Conservation (phyloP, 2,113 vertebrate genomes). For the Melanotaenia duboulayi region DNA sequence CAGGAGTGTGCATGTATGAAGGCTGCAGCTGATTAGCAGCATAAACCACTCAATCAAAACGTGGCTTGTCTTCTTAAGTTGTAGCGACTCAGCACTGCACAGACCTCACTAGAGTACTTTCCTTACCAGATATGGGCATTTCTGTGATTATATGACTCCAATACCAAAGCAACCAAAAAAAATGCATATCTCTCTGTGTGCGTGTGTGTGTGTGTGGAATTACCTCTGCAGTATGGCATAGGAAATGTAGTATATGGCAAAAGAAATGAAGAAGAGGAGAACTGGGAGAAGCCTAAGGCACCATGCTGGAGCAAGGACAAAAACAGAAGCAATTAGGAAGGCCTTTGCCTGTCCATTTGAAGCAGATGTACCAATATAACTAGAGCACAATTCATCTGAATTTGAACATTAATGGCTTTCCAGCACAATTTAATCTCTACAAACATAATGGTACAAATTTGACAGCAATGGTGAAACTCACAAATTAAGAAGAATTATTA, state of each 20-base stretch:
- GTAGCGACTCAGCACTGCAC: slow-evolving; percentile 42
- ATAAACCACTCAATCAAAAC: slow-evolving; percentile 26
- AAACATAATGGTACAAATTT: not conserved
- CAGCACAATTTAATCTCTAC: not conserved
- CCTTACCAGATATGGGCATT: slow-evolving; percentile 34
- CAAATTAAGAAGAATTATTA: not conserved
- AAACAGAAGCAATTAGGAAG: not conserved
- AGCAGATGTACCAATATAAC: not conserved
- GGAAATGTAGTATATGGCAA: slow-evolving; percentile 76
- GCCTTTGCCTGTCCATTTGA: not conserved
- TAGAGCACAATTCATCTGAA: slow-evolving; percentile 12
- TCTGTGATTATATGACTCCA: slow-evolving; percentile 39
- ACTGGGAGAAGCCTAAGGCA: slow-evolving; percentile 74
- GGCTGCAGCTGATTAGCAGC: slow-evolving; percentile 31
- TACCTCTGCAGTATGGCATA: slow-evolving; percentile 77
- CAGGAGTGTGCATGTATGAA: slow-evolving; percentile 35
- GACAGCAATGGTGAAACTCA: not conserved
- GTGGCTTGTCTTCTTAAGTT: slow-evolving; percentile 30
- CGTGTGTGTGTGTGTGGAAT: slow-evolving; percentile 43
- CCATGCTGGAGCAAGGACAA: slow-evolving; percentile 71
- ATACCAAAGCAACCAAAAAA: not conserved
- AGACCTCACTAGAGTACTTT: slow-evolving; percentile 18
- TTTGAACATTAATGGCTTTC: not conserved
- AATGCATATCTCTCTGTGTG: too few relatives aligned
- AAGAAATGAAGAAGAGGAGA: slow-evolving; percentile 74